Percentiles rank a stretch among this genome's conserved stretches.
These are phyloP conservation scores for Archips crataeganus DNA, from an alignment of 2,888 invertebrate species.

Conservation along the genomic window DNA sequence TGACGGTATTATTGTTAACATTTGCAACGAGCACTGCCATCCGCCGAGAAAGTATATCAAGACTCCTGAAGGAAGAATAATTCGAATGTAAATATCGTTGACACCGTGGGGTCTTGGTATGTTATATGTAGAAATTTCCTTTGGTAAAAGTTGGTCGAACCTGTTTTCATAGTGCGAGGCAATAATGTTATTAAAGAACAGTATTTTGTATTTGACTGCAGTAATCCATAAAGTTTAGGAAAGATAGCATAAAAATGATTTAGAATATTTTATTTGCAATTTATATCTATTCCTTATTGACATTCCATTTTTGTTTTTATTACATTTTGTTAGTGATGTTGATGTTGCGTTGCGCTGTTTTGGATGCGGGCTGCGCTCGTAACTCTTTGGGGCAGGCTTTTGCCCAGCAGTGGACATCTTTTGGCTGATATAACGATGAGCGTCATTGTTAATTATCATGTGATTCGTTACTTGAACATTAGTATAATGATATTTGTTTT, in stretches of 20 bases:
- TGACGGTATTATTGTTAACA: constrained; percentile 42
- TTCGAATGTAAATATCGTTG: constrained; percentile 13
- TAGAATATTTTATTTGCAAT: background rate
- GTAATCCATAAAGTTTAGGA: background rate
- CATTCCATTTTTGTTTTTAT: background rate
- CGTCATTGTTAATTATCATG: too few relatives aligned
- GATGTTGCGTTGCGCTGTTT: too few relatives aligned
- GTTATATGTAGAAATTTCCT: background rate
- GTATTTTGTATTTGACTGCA: background rate
- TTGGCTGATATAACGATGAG: too few relatives aligned
- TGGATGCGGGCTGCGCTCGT: too few relatives aligned
- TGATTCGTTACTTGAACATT: background rate
- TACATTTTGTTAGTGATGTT: background rate
- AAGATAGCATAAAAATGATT: background rate
- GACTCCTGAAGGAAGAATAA: constrained; percentile 27
- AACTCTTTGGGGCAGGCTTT: too few relatives aligned
- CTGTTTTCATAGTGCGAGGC: background rate
- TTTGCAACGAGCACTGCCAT: constrained; percentile 46
- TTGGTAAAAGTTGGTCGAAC: background rate
- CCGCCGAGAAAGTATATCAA: constrained; percentile 42
- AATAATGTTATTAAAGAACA: background rate
- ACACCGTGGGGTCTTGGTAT: background rate
- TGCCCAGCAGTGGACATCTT: too few relatives aligned
- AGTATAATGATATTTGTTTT: background rate
- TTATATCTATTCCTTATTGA: background rate